Base-by-base conservation (phyloP, 2,888 invertebrate species). In the Netelia melanura region DNA sequence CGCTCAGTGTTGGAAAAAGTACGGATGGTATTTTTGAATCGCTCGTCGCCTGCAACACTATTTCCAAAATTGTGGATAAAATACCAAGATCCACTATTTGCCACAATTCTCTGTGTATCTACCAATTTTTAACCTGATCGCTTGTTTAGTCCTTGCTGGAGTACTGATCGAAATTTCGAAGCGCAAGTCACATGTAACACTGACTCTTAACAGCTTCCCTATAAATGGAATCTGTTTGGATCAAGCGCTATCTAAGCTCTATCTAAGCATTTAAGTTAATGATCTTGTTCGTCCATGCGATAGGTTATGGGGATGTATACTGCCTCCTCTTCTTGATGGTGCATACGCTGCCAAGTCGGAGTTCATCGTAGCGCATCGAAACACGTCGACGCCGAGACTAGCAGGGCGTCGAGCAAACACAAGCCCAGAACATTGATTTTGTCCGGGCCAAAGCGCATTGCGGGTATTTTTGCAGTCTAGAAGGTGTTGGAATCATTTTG, bases 401-500 rank as follows among this genome's bases (percentile, higher is more conserved):
- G 64, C 17, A 21, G 21, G 44, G 64, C 64, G 23, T 54, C 56
- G 30, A 65, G 65, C 65, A 8, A 58, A 21, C 58, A 8, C 17
- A 23, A 58, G 58, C 3, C 17, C 78, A 72, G 71, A 75, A 85
- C 87, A 90, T 90, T 86, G 90, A 90, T 90, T 90, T 89, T 89
- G 82, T 88, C 79, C 61, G 80, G 84, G 83, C 74, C 62, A 84
- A 89, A 89, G 90, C 90, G 90, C 90, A 90, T 87, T 90, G 90
- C 90, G 89, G 90, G 86, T 85, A 86, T 89, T 89, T 89, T 86
- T 86, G 67, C 84, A 80, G 83, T 67, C 81, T 78, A 68, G 61
- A 80, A 79, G 38, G 56, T 56, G 25, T 30, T 52, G n/a, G n/a
- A 30, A 81, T 38, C 6, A 70, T n/a, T 79, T 74, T 21, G 17